Percentiles rank a stretch among this genome's conserved stretches.
phyloP scores from a whole-genome alignment of 2,888 invertebrate genomes.

The Nephrotoma guestfalica region DNA sequence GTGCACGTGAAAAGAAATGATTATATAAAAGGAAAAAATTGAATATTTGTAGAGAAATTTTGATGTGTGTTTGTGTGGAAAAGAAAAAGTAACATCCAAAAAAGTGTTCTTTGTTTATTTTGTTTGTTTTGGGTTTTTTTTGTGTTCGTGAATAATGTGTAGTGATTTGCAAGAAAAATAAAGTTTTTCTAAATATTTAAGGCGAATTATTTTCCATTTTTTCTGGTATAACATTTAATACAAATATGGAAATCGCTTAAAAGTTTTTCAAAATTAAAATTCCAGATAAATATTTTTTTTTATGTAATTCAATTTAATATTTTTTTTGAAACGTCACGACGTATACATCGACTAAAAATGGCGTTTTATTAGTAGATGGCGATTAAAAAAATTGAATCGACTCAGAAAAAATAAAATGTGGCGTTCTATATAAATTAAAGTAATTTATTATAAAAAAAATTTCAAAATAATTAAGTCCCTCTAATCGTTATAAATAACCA shows the following conservation, averaged over 20 bases:
- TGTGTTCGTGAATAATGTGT: not conserved
- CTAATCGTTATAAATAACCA: not conserved
- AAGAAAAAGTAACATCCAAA: not conserved
- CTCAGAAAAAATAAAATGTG: not conserved
- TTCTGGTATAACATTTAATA: not conserved
- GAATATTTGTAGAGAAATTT: not conserved
- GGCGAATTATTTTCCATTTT: not conserved
- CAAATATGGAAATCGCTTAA: not conserved
- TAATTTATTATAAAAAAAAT: not conserved
- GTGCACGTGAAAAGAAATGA: not conserved
- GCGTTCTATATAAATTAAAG: not conserved
- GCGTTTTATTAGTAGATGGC: not conserved
- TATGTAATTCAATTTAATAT: not conserved
- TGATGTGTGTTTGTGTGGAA: not conserved
- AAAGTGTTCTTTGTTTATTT: not conserved
- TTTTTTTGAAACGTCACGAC: constrained; percentile 3
- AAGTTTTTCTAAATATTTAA: not conserved
- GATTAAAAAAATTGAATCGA: not conserved
- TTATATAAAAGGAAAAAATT: not conserved
- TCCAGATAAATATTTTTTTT: not conserved
- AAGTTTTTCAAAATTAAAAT: not conserved
- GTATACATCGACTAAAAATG: constrained; percentile 4
- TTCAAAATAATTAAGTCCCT: not conserved
- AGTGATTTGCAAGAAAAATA: not conserved
- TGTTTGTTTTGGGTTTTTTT: not conserved